Evolutionary conservation across 1,140 invertebrate genomes (phyloP), one percentile per base, ranked within the genome.

Genomic region (Lucilia cuprina): DNA sequence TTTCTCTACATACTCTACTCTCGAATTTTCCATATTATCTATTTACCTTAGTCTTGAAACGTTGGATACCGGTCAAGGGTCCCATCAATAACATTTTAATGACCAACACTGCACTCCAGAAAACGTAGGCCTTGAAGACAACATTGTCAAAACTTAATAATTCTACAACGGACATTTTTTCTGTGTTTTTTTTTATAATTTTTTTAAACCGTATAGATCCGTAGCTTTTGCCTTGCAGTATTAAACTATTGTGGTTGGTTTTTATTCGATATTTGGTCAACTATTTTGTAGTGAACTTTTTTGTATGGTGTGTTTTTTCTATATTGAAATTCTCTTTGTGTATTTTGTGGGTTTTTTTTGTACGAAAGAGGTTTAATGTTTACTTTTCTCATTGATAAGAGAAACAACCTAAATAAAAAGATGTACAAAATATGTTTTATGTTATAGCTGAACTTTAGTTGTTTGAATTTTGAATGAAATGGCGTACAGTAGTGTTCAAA

Each of bases 11-110:
- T 8, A 41, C 2, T 3, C 8, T 41, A 5, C 35, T 41, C 7
- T 12, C 2, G 14, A 60, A n/a, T 17, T 60, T 60, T 25, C 21
- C 41, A 30, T 80, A 19, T 7, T 21, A 49, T 50, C 34, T 17
- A n/a, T 85, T 86, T 91, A 95, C 94, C 91, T 92, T 93, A 80
- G 94, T 94, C 77, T 87, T 88, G 30, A 94, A 91, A 78, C 95
- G 91, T 74, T 92, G 90, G 2, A 89, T 77, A 0, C 85, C 92
- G 0, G 94, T 95, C 5, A 94, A 86, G 8, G 91, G 2, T 9
- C 90, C 86, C 94, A 95, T 94, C 0, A 87, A 19, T 41, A 95
- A 35, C 83, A 94, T 91, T 91, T 95, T 95, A 0, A 95, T 19
- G 2, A 93, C 91, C 82, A 95, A 86, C n/a, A 95, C 86, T 49